Conservation (phyloP, 2,888 invertebrate genomes). For the Cataglyphis livida region DNA sequence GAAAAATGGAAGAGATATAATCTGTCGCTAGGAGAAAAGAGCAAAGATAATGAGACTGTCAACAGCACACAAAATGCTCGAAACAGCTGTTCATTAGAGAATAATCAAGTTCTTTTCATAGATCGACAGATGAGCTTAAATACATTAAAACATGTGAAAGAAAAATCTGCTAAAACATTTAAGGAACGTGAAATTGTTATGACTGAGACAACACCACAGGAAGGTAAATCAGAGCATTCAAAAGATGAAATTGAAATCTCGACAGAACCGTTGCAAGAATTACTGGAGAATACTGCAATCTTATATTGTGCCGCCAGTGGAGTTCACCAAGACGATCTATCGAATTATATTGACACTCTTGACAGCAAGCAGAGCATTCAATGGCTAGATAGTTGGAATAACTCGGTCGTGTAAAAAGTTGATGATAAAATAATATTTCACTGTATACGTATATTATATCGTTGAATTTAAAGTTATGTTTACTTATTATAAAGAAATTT, state of each 20-base stretch:
- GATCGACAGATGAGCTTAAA: conserved; percentile 3
- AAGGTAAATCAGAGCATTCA: not conserved
- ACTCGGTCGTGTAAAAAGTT: conserved; percentile 33
- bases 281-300: conserved; percentile 81
- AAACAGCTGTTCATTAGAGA: not conserved
- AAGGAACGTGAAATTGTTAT: conserved; percentile 6
- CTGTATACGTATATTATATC: not conserved
- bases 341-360: conserved; percentile 80
- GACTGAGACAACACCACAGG: conserved; percentile 21
- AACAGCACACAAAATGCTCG: conserved; percentile 21
- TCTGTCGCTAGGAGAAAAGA: conserved; percentile 60
- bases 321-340: conserved; percentile 79
- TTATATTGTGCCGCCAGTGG: conserved; percentile 83
- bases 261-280: conserved; percentile 70
- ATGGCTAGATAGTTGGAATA: conserved; percentile 76
- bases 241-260: not conserved
- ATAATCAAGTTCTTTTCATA: conserved; percentile 14
- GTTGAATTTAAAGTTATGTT: conserved; percentile 19
- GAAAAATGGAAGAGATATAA: conserved; percentile 69
- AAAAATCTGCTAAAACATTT: not conserved
- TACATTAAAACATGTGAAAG: not conserved
- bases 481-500: not conserved
- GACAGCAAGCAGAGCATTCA: conserved; percentile 77
- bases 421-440: conserved; percentile 14
- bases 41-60: conserved; percentile 43